A percentile compares a stretch with the other conserved stretches of the same genome.
These are phyloP conservation scores for Ophion ellenae DNA, from an alignment of 2,888 invertebrate species.

Conservation along the genomic window DNA sequence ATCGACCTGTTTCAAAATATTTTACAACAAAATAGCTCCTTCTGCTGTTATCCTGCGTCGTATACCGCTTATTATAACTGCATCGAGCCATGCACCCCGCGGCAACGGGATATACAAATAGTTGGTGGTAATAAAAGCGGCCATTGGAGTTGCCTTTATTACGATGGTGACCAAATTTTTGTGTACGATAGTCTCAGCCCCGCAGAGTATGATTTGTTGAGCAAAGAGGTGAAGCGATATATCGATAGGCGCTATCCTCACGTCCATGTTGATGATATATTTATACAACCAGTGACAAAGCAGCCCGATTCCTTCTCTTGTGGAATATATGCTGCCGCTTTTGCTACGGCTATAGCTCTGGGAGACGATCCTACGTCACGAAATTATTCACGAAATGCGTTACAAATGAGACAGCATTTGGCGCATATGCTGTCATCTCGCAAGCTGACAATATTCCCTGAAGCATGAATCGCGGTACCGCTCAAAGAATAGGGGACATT, in stretches of 20 bases:
- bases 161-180: conserved; percentile 20
- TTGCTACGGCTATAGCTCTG: conserved; percentile 17
- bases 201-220: conserved; percentile 14
- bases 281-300: conserved; percentile 1
- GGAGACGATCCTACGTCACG: background rate
- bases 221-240: conserved; percentile 30
- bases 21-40: conserved; percentile 13
- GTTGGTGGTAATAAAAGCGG: too few species aligned
- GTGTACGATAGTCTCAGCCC: conserved; percentile 45
- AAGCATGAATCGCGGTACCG: background rate
- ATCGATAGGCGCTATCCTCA: conserved; percentile 45
- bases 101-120: too few species aligned
- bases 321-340: conserved; percentile 54
- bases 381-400: background rate
- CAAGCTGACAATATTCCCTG: conserved; percentile 7
- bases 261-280: conserved; percentile 9
- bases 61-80: too few species aligned
- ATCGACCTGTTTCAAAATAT: conserved; percentile 44
- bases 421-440: background rate
- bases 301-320: conserved; percentile 55
- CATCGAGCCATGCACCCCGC: too few species aligned
- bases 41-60: background rate
- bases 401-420: conserved; percentile 16
- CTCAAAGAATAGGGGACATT: background rate
- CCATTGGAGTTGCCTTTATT: conserved; percentile 25